Percentiles rank a stretch among this genome's conserved stretches.
Evolutionary conservation across 2,113 vertebrate species (phyloP).

Genomic region (Mixornis gularis): DNA sequence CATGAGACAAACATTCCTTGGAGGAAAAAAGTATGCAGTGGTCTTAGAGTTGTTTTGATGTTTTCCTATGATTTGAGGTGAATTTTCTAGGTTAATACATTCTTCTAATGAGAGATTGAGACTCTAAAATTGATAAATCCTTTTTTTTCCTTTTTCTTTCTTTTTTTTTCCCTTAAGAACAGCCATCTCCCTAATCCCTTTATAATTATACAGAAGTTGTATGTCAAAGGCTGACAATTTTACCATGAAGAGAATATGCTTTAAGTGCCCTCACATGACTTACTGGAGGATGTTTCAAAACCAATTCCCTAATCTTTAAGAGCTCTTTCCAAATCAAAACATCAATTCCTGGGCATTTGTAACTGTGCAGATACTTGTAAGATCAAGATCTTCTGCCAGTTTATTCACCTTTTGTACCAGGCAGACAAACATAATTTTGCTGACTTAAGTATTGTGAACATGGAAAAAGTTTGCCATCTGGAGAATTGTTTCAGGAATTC

Average conservation of each 20-base stretch:
- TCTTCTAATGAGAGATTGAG: not conserved
- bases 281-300: not conserved
- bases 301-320: not conserved
- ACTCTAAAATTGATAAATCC: not conserved
- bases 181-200: not conserved
- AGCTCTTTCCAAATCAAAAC: not conserved
- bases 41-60: not conserved
- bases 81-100: not conserved
- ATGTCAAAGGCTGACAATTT: not conserved
- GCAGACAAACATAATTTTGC: not conserved
- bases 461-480: not conserved
- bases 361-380: not conserved
- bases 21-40: not conserved
- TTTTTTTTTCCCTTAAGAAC: not conserved
- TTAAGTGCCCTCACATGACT: not conserved
- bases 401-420: not conserved
- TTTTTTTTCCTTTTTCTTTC: not conserved
- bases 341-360: not conserved
- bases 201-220: not conserved
- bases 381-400: not conserved
- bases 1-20: not conserved
- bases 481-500: not conserved
- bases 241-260: not conserved
- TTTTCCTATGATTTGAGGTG: not conserved
- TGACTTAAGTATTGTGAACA: not conserved